Evolutionary conservation across 2,888 invertebrate species (phyloP).

Genomic region (Synanthedon andrenaeformis): DNA sequence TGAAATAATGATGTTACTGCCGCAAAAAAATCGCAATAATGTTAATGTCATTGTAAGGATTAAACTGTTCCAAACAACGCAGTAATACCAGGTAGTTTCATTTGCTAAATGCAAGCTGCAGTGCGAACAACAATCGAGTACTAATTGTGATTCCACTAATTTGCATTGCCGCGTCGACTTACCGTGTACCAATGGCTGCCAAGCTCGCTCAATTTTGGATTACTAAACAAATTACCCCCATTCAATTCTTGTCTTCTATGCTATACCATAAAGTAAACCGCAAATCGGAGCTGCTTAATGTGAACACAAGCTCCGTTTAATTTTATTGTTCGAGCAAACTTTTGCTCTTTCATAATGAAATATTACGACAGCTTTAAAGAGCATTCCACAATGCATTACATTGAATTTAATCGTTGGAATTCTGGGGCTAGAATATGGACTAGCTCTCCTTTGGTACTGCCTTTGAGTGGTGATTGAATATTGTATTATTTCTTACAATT

Average conservation of each 20-base stretch:
- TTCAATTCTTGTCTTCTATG: background rate
- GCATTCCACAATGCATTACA: background rate
- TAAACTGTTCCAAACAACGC: background rate
- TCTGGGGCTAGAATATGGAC: background rate
- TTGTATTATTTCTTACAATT: too few species aligned
- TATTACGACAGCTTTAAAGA: too few species aligned
- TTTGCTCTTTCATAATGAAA: too few species aligned
- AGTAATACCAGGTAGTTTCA: conserved; percentile 39
- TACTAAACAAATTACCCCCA: background rate
- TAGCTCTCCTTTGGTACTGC: too few species aligned
- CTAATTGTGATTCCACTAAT: conserved; percentile 62
- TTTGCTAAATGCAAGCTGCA: conserved; percentile 47
- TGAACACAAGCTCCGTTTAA: too few species aligned
- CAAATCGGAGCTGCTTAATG: too few species aligned
- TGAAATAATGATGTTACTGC: too few species aligned
- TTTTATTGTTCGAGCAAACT: too few species aligned
- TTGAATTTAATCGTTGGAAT: background rate
- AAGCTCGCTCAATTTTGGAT: conserved; percentile 5
- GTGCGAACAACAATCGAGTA: conserved; percentile 39
- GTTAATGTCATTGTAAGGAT: too few species aligned
- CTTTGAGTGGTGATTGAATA: too few species aligned
- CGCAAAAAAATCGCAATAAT: too few species aligned
- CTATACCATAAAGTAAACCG: too few species aligned
- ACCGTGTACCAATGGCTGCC: conserved; percentile 8
- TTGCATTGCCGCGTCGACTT: conserved; percentile 44